These are phyloP conservation scores for Tamandua tetradactyla DNA, from an alignment of 2,797 vertebrate genomes.

Conservation along the genomic window DNA sequence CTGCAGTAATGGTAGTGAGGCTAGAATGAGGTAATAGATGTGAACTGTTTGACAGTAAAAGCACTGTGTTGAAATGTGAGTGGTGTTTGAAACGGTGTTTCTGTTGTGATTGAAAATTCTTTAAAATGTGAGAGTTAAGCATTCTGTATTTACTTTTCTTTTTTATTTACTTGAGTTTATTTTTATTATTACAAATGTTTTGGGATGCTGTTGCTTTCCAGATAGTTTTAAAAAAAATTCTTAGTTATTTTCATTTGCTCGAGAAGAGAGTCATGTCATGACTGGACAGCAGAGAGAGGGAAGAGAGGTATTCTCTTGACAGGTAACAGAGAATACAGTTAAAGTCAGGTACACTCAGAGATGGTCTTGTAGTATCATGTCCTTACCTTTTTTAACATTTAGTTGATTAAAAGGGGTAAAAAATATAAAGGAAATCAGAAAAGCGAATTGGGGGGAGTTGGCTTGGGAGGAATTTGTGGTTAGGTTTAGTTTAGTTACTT, in stretches of 20 bases:
- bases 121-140: not conserved
- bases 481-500: constrained; percentile 44
- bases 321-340: not conserved
- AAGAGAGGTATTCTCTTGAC: not conserved
- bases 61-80: not conserved
- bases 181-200: constrained; percentile 26
- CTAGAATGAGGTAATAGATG: not conserved
- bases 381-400: not conserved
- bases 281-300: not conserved
- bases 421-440: not conserved
- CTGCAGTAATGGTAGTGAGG: not conserved
- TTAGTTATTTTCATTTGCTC: constrained; percentile 15
- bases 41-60: not conserved
- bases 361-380: not conserved
- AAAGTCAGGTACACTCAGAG: not conserved
- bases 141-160: not conserved
- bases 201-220: not conserved
- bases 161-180: not conserved
- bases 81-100: not conserved
- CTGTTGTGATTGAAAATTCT: not conserved
- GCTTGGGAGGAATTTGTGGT: constrained; percentile 7
- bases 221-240: constrained; percentile 21
- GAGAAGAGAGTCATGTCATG: not conserved
- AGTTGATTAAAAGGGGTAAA: not conserved
- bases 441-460: not conserved